These are phyloP conservation scores for Pampus argenteus DNA, from an alignment of 2,797 vertebrate species.

Conservation along the genomic window DNA sequence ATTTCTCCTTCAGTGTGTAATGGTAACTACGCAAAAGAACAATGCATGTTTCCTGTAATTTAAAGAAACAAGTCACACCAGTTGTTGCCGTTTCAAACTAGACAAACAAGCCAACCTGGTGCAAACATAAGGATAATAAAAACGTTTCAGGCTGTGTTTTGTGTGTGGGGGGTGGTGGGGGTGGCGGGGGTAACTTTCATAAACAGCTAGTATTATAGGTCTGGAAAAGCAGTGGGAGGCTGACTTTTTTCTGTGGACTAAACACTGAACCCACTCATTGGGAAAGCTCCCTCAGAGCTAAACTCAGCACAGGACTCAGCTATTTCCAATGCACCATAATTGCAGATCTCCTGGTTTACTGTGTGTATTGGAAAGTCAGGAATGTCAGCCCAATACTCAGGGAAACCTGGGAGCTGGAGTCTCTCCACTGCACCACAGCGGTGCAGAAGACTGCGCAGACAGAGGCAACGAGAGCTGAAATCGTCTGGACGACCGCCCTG, in stretches of 20 bases:
- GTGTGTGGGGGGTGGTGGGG: slow-evolving; percentile 30
- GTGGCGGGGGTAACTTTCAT: slow-evolving; percentile 41
- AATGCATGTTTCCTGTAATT: slow-evolving; percentile 25
- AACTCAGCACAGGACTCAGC: slow-evolving; percentile 63
- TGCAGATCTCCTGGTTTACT: slow-evolving; percentile 73
- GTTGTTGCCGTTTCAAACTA: slow-evolving; percentile 57
- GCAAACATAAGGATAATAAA: slow-evolving; percentile 74
- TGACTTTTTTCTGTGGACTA: slow-evolving; percentile 69
- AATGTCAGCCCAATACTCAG: slow-evolving; percentile 50
- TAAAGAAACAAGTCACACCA: slow-evolving; percentile 21
- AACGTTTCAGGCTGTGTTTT: slow-evolving; percentile 61
- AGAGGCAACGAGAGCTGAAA: slow-evolving; percentile 24
- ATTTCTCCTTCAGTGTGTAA: slow-evolving; percentile 13
- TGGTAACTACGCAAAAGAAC: slow-evolving; percentile 21
- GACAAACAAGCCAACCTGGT: slow-evolving; percentile 52
- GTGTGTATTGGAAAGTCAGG: slow-evolving; percentile 61
- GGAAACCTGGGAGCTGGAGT: slow-evolving; percentile 64
- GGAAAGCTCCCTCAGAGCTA: slow-evolving; percentile 68
- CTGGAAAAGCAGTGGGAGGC: slow-evolving; percentile 64
- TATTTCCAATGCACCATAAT: slow-evolving; percentile 78
- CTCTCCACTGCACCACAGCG: slow-evolving; percentile 33
- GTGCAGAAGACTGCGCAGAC: slow-evolving; percentile 11
- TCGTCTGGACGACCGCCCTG: slow-evolving; percentile 57
- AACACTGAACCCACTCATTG: slow-evolving; percentile 74
- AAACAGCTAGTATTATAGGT: slow-evolving; percentile 74